Conservation (phyloP, 2,888 invertebrate species). For the Anodontia alba region DNA sequence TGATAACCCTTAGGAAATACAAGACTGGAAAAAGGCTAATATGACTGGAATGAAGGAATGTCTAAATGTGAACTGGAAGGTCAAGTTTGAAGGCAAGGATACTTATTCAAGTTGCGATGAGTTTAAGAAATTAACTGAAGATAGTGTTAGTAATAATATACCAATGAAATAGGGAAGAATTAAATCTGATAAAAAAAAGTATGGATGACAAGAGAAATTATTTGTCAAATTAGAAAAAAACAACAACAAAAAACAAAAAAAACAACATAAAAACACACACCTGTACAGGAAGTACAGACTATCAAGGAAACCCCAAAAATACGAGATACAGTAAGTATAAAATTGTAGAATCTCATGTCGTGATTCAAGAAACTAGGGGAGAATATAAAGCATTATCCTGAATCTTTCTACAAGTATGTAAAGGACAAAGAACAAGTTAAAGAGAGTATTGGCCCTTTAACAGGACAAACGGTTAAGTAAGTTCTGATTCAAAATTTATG, state of each 20-base stretch:
- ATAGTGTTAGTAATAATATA: constrained; percentile 1
- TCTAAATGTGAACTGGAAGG: not conserved
- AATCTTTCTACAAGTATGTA: too few relatives aligned
- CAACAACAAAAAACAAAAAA: too few relatives aligned
- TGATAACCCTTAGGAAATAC: not conserved
- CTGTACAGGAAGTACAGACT: constrained; percentile 19
- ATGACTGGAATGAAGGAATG: not conserved
- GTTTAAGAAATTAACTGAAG: not conserved
- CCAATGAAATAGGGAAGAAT: constrained; percentile 7
- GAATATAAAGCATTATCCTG: constrained; percentile 8
- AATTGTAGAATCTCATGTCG: constrained; percentile 17
- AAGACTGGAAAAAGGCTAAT: constrained; percentile 3
- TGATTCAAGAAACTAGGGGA: constrained; percentile 10
- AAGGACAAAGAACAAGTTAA: too few relatives aligned
- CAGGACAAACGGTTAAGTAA: too few relatives aligned
- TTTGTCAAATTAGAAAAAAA: constrained; percentile 6
- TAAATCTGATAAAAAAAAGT: constrained; percentile 16
- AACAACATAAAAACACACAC: too few relatives aligned
- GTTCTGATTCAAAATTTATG: too few relatives aligned
- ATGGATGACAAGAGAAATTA: constrained; percentile 13
- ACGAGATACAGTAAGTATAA: constrained; percentile 21
- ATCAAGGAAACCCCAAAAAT: constrained; percentile 17
- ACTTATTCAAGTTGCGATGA: not conserved
- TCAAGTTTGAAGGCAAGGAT: not conserved
- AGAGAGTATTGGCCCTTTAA: constrained; percentile 14